Conservation (phyloP, 2,113 vertebrate genomes). For the Archocentrus centrarchus region DNA sequence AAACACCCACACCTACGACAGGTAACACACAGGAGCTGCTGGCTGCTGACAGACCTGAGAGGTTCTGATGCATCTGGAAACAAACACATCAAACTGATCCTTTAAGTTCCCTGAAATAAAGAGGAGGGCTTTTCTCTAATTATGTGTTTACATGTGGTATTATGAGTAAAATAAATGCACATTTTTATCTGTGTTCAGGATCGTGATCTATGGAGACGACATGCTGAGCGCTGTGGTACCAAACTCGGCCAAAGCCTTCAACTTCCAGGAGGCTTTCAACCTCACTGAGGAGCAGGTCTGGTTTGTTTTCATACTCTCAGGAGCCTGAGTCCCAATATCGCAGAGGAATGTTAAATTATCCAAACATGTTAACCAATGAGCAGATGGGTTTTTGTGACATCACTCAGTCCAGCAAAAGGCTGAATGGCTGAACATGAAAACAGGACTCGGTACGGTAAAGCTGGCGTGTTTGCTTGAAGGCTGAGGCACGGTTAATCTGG, state of each 20-base stretch:
- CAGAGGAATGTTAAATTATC: neutral
- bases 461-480: neutral
- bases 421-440: neutral
- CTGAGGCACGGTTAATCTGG: rapidly evolving
- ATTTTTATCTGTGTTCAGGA: constrained; percentile 69
- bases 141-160: neutral
- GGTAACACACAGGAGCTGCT: constrained; percentile 31
- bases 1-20: constrained; percentile 77
- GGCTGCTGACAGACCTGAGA: neutral
- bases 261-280: constrained; percentile 79
- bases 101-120: neutral
- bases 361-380: neutral
- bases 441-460: neutral
- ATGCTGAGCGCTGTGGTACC: constrained; percentile 73
- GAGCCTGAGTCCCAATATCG: neutral
- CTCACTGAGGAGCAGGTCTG: constrained; percentile 75
- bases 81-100: neutral
- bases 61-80: neutral
- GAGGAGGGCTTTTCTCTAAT: neutral
- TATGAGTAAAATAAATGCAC: neutral
- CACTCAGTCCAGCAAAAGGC: neutral
- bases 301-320: neutral
- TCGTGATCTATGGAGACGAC: constrained; percentile 82
- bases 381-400: no score
- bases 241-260: constrained; percentile 80